Base-by-base conservation (phyloP, 30 jellyfish, hydroid and myxozoan species). In the Turritopsis rubra region DNA sequence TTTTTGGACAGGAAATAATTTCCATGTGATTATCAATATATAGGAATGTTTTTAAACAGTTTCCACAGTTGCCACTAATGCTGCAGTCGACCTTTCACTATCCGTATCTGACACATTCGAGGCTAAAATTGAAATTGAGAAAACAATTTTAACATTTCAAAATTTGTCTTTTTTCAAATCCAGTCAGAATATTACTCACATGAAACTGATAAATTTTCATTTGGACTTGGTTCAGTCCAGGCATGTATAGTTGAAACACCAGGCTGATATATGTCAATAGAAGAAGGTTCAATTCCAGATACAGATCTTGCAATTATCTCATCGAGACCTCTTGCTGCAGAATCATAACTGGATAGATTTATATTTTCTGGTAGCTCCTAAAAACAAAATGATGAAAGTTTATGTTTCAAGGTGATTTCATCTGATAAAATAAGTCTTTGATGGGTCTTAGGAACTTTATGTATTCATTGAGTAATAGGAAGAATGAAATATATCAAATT, bases 41-140 rank as follows among this genome's bases (percentile, higher is more conserved):
- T 41, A 13, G 5, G 60, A 3, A 5, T 41, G 60, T 41, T 13
- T 41, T 80, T 26, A 80, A 0, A 80, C 87, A 22, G 54, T 53
- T 21, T 65, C 52, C 3, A 52, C 87, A 16, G 79, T 24, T 5
- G 87, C 26, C 17, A 80, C 87, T 20, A 80, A 54, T 16, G 87
- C 87, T 28, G 8, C 87, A 22, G 87, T 80, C 1, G 87, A 80
- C 52, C 87, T 80, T 31, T 80, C 87, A 80, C 81, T 53, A 16
- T 80, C 87, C 21, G 87, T 80, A 80, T 80, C 87, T 77, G 85
- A 77, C 28, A 77, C 72, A 52, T 66, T 77, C 18, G 85, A 77
- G 16, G 85, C 85, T 77, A 30, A 77, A 77, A 77, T 22, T 60
- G 29, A 52, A 20, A 8, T 24, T 23, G 28, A 25, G 26, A 18